Conservation (phyloP, 2,888 invertebrate genomes). For the Microctonus brassicae region DNA sequence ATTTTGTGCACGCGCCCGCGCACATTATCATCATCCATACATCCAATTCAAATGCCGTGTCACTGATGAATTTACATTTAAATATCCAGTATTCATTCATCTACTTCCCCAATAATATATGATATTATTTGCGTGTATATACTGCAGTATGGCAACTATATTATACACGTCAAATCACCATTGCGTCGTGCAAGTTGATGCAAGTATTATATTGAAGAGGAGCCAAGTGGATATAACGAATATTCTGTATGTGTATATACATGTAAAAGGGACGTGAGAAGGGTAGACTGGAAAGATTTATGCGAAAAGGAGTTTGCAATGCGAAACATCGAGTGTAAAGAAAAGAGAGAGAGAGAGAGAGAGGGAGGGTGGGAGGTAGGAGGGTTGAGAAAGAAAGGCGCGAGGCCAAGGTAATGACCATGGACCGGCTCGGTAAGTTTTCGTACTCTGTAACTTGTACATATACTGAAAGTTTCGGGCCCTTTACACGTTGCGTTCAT, state of each 20-base stretch:
- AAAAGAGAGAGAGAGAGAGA: slow-evolving; percentile 20
- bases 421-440: slow-evolving; percentile 38
- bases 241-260: background rate
- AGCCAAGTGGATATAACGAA: background rate
- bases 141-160: background rate
- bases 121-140: background rate
- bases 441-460: slow-evolving; percentile 24
- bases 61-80: slow-evolving; percentile 1
- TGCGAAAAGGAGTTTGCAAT: slow-evolving; percentile 34
- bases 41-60: slow-evolving; percentile 61
- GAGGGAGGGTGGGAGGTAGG: slow-evolving; percentile 4
- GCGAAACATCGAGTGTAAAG: slow-evolving; percentile 5
- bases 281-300: slow-evolving; percentile 34
- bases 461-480: slow-evolving; percentile 25
- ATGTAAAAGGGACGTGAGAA: slow-evolving; percentile 12
- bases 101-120: background rate
- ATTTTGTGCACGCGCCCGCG: slow-evolving; percentile 32
- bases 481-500: slow-evolving; percentile 16
- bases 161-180: background rate
- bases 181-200: background rate
- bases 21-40: too few relatives aligned
- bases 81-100: background rate
- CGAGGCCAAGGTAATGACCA: slow-evolving; percentile 37
- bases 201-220: background rate
- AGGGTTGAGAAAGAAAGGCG: slow-evolving; percentile 19